Evolutionary conservation across 2,888 invertebrate genomes (phyloP).

Genomic region (Pedicia rivosa): DNA sequence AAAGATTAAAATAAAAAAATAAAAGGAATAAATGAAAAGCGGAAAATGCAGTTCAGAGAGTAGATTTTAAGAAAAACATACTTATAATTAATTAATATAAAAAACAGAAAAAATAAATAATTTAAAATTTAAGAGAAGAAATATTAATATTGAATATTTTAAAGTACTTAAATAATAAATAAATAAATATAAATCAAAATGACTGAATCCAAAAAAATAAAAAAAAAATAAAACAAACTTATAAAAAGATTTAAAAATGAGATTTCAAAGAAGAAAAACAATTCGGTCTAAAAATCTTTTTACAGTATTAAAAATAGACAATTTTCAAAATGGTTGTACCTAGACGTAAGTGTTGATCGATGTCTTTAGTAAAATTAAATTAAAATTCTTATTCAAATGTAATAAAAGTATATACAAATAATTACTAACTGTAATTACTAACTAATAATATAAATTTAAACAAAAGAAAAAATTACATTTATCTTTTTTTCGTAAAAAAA

Average conservation of each 20-base stretch:
- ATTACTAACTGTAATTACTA: neutral
- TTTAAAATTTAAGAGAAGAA: neutral
- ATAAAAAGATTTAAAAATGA: conserved; percentile 2
- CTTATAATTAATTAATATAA: conserved; percentile 2
- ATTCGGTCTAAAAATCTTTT: neutral
- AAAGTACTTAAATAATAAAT: neutral
- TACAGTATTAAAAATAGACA: conserved; percentile 10
- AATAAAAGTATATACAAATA: conserved; percentile 1
- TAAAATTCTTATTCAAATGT: neutral
- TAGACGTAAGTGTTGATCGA: conserved; percentile 12
- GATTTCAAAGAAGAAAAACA: neutral
- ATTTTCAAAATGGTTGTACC: conserved; percentile 12
- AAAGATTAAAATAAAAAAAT: neutral
- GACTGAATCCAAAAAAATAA: neutral
- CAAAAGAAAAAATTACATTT: neutral
- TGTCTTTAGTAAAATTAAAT: conserved; percentile 8
- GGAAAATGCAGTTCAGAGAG: neutral
- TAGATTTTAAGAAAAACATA: neutral
- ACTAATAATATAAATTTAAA: conserved; percentile 3
- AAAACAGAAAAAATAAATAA: conserved; percentile 1
- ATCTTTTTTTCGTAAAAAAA: conserved; percentile 1
- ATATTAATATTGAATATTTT: neutral
- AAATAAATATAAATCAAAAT: conserved; percentile 2
- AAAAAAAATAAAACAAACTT: neutral
- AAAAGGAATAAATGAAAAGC: too few species aligned